These are phyloP conservation scores for Dendroctonus ponderosae DNA, from an alignment of 1,140 invertebrate genomes.

Conservation along the genomic window DNA sequence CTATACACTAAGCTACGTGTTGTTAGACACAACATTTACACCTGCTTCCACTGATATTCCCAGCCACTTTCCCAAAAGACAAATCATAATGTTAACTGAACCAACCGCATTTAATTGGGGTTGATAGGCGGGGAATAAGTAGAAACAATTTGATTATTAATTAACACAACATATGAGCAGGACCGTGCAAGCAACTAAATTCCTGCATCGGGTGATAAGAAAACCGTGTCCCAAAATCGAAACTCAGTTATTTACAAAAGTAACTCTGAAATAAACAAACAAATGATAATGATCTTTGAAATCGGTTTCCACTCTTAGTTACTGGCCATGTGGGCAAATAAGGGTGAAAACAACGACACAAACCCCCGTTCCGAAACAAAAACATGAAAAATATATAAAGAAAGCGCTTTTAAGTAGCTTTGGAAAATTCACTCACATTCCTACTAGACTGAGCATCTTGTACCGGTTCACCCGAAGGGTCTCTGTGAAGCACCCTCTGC, in stretches of 20 bases:
- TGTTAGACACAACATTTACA: constrained; percentile 29
- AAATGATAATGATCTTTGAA: not conserved
- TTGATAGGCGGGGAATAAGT: not conserved
- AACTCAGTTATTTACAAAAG: constrained; percentile 11
- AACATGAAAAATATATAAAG: not conserved
- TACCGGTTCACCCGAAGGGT: constrained; percentile 44
- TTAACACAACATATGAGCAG: not conserved
- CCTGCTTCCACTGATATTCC: not conserved
- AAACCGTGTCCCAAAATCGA: not conserved
- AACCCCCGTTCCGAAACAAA: not conserved
- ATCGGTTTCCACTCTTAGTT: no score
- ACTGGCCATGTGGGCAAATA: not conserved
- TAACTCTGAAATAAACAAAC: constrained; percentile 1
- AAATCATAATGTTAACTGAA: not conserved
- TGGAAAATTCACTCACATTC: constrained; percentile 41
- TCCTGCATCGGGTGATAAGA: constrained; percentile 30
- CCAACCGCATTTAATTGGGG: not conserved
- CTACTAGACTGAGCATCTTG: constrained; percentile 41
- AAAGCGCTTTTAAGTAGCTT: constrained; percentile 18
- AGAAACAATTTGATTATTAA: no score
- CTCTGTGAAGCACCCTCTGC: constrained; percentile 64
- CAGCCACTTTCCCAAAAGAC: constrained; percentile 1
- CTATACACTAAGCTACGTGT: constrained; percentile 34
- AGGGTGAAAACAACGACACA: constrained; percentile 1
- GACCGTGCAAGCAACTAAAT: constrained; percentile 13